phyloP scores from a whole-genome alignment of 2,797 vertebrate genomes.

The Aldrovandia affinis region DNA sequence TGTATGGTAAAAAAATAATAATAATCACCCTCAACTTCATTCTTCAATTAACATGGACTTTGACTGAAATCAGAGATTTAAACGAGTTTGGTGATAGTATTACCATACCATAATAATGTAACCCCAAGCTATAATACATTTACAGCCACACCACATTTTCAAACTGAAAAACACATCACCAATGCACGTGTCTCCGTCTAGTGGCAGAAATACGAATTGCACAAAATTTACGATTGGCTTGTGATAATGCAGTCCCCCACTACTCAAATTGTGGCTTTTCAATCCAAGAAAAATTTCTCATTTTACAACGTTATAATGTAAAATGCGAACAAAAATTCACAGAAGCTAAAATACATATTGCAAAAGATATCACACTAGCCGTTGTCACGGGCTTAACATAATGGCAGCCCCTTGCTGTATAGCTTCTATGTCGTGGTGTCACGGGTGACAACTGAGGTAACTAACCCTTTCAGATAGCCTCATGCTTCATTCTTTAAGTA shows the following conservation, averaged over 20 bases:
- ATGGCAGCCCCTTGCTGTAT: constrained; percentile 1
- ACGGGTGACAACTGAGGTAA: neutral
- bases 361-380: neutral
- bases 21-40: neutral
- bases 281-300: neutral
- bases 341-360: neutral
- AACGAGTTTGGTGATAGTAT: neutral
- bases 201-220: neutral
- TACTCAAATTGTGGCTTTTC: neutral
- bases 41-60: neutral
- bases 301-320: neutral
- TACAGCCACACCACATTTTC: neutral
- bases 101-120: neutral
- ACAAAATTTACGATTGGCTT: neutral
- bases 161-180: neutral
- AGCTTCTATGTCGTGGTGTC: neutral
- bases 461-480: neutral
- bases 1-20: neutral
- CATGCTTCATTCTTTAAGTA: neutral
- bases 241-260: neutral
- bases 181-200: constrained; percentile 17
- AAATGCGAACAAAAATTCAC: neutral
- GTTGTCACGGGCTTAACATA: neutral
- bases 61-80: neutral
- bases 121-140: neutral